These are phyloP conservation scores for Ammospiza maritima DNA, from an alignment of 2,797 vertebrate genomes.

Conservation along the genomic window DNA sequence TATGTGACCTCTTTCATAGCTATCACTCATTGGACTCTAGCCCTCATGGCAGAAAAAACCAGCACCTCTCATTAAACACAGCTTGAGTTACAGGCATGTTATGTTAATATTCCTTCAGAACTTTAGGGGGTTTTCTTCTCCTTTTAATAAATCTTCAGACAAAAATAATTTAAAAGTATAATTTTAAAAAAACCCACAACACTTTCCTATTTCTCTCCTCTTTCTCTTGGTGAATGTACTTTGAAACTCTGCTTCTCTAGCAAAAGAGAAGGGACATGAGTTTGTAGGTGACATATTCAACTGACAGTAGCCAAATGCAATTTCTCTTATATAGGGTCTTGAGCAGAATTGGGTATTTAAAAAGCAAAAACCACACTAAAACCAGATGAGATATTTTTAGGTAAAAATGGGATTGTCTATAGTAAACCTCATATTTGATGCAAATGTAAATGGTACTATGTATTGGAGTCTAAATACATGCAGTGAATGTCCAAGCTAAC, in stretches of 20 bases:
- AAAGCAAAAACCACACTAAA: background rate
- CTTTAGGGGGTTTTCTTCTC: conserved; percentile 84
- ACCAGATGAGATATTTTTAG: background rate
- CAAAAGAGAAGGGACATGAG: background rate
- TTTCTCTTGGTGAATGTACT: conserved; percentile 31
- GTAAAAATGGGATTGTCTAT: background rate
- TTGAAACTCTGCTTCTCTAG: background rate
- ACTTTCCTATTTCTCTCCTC: background rate
- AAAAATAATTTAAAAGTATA: conserved; percentile 82
- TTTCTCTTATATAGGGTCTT: background rate
- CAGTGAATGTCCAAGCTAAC: background rate
- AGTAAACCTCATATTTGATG: background rate
- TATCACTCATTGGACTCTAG: conserved; percentile 85
- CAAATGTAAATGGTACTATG: background rate
- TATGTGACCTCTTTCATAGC: conserved; percentile 98
- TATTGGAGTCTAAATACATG: background rate
- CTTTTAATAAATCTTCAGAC: conserved; percentile 80
- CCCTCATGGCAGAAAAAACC: conserved; percentile 86
- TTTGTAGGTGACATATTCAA: background rate
- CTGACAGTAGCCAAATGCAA: background rate
- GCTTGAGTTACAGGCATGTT: conserved; percentile 88
- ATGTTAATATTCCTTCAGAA: conserved; percentile 85
- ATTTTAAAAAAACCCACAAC: conserved; percentile 27
- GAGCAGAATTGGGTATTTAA: background rate
- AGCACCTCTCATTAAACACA: conserved; percentile 94